Evolutionary conservation across 2,888 invertebrate species (phyloP).

Genomic region (Leptura quadrifasciata): DNA sequence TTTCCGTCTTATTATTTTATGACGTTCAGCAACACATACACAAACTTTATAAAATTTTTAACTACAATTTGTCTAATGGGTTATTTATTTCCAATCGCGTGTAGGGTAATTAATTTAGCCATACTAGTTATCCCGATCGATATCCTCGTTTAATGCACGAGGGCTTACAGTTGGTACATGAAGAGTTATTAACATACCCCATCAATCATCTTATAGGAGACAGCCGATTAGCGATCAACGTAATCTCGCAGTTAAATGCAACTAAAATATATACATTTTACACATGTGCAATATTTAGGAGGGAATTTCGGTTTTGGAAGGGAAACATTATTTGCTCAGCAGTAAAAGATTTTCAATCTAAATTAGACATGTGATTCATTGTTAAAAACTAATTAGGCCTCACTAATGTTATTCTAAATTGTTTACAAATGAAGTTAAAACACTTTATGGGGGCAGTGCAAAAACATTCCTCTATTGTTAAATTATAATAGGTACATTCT

Average conservation of each 20-base stretch:
- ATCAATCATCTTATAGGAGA: slow-evolving; percentile 46
- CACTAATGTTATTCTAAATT: no score
- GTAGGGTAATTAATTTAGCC: slow-evolving; percentile 42
- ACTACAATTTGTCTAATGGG: neutral
- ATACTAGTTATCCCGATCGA: slow-evolving; percentile 38
- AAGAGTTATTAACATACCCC: slow-evolving; percentile 45
- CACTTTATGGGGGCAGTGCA: no score
- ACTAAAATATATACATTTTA: slow-evolving; percentile 32
- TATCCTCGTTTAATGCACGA: slow-evolving; percentile 42
- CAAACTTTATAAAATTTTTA: neutral
- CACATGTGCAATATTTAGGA: neutral
- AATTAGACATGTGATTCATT: no score
- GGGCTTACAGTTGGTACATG: slow-evolving; percentile 36
- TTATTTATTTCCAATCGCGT: slow-evolving; percentile 24
- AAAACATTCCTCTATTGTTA: no score
- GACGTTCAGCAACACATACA: neutral
- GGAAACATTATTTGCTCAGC: no score
- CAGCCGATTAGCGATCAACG: slow-evolving; percentile 29
- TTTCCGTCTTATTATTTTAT: neutral
- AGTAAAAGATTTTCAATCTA: no score
- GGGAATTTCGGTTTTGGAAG: neutral
- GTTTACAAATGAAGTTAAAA: no score
- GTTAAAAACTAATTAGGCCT: no score
- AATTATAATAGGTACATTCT: no score
- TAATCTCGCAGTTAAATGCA: slow-evolving; percentile 30